These are phyloP conservation scores for Tauraco hartlaubi DNA, from an alignment of 2,797 vertebrate genomes.

Conservation along the genomic window DNA sequence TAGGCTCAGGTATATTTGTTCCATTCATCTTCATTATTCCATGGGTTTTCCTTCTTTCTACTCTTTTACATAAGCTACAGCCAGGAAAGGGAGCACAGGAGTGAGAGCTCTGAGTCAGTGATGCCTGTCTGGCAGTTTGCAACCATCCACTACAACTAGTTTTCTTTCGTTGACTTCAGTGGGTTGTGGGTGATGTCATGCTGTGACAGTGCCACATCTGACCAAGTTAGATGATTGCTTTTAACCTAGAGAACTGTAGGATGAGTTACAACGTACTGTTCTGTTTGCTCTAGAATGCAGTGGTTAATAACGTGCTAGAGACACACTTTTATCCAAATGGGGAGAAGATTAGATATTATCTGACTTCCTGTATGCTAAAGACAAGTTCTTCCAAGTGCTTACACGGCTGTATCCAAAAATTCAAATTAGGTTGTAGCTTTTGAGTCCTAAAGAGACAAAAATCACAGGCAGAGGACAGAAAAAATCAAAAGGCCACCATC, in stretches of 20 bases:
- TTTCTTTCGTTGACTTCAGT: background rate
- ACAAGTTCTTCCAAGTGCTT: background rate
- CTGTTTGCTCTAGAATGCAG: background rate
- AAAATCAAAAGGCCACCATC: background rate
- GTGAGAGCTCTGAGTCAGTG: background rate
- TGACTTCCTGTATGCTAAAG: background rate
- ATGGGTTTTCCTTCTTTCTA: background rate
- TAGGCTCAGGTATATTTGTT: conserved; percentile 35
- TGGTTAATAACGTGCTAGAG: background rate
- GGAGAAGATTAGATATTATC: background rate
- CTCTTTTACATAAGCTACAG: background rate
- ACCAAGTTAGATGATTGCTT: background rate
- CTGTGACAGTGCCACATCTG: background rate
- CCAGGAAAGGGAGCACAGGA: background rate
- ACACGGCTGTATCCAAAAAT: background rate
- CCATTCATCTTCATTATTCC: conserved; percentile 47
- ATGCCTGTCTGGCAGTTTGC: background rate
- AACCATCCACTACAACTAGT: background rate
- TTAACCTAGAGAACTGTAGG: background rate
- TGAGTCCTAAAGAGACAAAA: background rate
- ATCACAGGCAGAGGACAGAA: background rate
- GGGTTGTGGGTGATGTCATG: background rate
- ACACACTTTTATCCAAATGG: background rate
- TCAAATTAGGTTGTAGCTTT: background rate
- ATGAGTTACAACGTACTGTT: background rate